Evolutionary conservation across 2,113 vertebrate species (phyloP).

Genomic region (Leptosomus discolor): DNA sequence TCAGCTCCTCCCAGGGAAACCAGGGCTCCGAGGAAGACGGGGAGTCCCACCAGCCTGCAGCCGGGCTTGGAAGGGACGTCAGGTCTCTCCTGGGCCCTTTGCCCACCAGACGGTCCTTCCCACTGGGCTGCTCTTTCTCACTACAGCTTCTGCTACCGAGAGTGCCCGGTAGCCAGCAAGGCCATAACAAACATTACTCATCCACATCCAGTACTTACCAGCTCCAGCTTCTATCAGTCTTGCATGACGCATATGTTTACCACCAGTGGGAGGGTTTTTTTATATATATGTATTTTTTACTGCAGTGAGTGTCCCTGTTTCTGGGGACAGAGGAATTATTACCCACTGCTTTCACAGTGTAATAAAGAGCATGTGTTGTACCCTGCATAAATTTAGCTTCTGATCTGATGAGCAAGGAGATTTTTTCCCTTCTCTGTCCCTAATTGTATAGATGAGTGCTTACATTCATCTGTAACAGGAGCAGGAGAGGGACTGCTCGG

Average conservation of each 20-base stretch:
- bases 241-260: conserved; percentile 32
- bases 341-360: not conserved
- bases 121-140: not conserved
- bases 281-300: not conserved
- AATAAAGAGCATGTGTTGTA: conserved; percentile 10
- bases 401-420: not conserved
- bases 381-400: conserved; percentile 4
- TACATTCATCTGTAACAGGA: not conserved
- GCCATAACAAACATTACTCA: conserved; percentile 36
- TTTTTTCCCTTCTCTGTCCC: not conserved
- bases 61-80: not conserved
- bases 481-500: not conserved
- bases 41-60: not conserved
- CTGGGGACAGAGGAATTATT: conserved; percentile 17
- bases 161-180: not conserved
- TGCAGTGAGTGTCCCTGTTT: not conserved
- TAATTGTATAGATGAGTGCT: not conserved
- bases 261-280: conserved; percentile 20
- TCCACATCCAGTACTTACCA: not conserved
- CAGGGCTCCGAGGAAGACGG: rapidly evolving
- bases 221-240: conserved; percentile 25
- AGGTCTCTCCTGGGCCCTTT: not conserved
- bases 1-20: rapidly evolving
- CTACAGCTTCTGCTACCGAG: not conserved
- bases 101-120: not conserved